Conservation (phyloP, 1,140 invertebrate species). For the Calliopsis andreniformis region DNA sequence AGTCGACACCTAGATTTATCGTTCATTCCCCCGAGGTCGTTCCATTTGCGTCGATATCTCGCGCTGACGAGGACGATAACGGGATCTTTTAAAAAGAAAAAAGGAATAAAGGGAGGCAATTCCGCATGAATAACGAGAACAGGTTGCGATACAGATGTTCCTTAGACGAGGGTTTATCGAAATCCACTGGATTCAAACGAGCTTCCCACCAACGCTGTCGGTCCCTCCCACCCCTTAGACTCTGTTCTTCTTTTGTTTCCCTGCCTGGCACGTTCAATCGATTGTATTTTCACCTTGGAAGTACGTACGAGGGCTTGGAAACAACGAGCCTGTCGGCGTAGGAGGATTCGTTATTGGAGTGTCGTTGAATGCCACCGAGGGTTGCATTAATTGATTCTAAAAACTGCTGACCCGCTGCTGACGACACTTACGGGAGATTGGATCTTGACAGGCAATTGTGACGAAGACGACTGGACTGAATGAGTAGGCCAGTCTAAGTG, state of each 20-base stretch:
- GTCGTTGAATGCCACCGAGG: no score
- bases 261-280: neutral
- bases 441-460: no score
- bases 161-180: conserved; percentile 17
- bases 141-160: conserved; percentile 15
- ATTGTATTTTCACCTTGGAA: conserved; percentile 17
- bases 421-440: no score
- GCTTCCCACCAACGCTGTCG: neutral
- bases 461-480: no score
- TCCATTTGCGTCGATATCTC: neutral
- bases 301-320: neutral
- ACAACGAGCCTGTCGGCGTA: neutral
- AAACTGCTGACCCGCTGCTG: neutral
- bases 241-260: conserved; percentile 3
- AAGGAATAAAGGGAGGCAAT: neutral
- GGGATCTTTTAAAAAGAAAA: neutral
- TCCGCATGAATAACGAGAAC: conserved; percentile 15
- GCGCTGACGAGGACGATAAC: neutral
- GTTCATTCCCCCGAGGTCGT: no score
- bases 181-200: conserved; percentile 14
- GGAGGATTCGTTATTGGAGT: neutral
- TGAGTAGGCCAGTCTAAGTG: no score
- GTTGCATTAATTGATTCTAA: neutral
- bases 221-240: neutral
- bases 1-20: no score